Evolutionary conservation across 1,140 invertebrate genomes (phyloP).

Genomic region (Ctenoplectra terminalis): DNA sequence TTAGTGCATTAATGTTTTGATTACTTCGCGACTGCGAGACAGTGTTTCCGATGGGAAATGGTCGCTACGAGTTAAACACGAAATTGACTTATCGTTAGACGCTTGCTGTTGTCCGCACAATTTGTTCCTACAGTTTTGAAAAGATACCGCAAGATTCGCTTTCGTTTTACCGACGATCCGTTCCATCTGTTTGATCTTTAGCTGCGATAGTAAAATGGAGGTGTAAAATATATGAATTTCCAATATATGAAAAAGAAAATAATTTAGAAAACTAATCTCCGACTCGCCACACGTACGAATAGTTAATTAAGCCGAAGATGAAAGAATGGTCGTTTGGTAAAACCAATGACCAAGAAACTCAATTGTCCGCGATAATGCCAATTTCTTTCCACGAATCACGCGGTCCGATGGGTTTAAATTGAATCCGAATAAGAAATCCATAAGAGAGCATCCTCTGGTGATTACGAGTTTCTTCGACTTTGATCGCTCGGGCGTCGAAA

Average conservation of each 20-base stretch:
- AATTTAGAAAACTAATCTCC: too few relatives aligned
- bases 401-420: constrained; percentile 77
- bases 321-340: not conserved
- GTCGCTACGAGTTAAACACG: not conserved
- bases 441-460: constrained; percentile 80
- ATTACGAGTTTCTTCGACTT: constrained; percentile 76
- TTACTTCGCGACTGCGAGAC: not conserved
- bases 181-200: too few relatives aligned
- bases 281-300: not conserved
- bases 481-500: constrained; percentile 81
- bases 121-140: too few relatives aligned
- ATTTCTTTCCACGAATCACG: constrained; percentile 65
- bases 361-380: constrained; percentile 55
- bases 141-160: not conserved
- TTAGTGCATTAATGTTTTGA: constrained; percentile 30
- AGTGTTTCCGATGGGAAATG: not conserved
- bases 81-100: not conserved
- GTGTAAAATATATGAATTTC: too few relatives aligned
- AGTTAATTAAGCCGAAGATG: constrained; percentile 4
- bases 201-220: too few relatives aligned
- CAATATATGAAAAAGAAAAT: too few relatives aligned
- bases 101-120: too few relatives aligned
- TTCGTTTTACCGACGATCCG: not conserved
- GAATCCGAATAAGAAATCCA: constrained; percentile 82
- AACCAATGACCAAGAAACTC: constrained; percentile 9